These are phyloP conservation scores for Odiellus spinosus DNA, from an alignment of 2,888 invertebrate genomes.

Conservation along the genomic window DNA sequence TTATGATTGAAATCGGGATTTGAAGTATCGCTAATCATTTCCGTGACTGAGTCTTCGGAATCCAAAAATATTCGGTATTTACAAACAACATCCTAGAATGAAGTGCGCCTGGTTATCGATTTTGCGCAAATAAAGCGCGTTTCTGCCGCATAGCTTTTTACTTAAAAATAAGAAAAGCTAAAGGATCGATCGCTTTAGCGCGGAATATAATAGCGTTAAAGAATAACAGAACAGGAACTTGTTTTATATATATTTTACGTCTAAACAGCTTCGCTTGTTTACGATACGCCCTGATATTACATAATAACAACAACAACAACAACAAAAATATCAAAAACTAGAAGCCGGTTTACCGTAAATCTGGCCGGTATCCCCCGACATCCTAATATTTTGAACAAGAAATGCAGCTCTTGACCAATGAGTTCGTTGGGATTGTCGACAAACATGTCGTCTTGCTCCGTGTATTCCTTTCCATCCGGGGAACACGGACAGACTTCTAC, in stretches of 20 bases:
- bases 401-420: constrained; percentile 34
- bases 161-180: not conserved
- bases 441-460: constrained; percentile 35
- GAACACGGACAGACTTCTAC: constrained; percentile 37
- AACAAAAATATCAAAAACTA: not conserved
- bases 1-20: constrained; percentile 36
- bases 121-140: not conserved
- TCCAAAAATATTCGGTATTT: constrained; percentile 36
- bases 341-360: constrained; percentile 31
- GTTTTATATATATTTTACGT: not conserved
- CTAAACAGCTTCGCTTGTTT: not conserved
- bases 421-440: constrained; percentile 36
- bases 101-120: not conserved
- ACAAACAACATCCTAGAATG: constrained; percentile 31
- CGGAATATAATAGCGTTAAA: constrained; percentile 1
- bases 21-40: constrained; percentile 27
- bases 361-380: constrained; percentile 35
- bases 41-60: constrained; percentile 29
- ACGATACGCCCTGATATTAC: not conserved
- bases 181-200: not conserved
- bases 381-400: constrained; percentile 35
- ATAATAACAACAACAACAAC: not conserved
- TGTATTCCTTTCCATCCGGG: constrained; percentile 34
- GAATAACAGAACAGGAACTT: constrained; percentile 1
- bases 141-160: no score